Conservation (phyloP, 2,797 vertebrate genomes). For the Synanceia verrucosa region DNA sequence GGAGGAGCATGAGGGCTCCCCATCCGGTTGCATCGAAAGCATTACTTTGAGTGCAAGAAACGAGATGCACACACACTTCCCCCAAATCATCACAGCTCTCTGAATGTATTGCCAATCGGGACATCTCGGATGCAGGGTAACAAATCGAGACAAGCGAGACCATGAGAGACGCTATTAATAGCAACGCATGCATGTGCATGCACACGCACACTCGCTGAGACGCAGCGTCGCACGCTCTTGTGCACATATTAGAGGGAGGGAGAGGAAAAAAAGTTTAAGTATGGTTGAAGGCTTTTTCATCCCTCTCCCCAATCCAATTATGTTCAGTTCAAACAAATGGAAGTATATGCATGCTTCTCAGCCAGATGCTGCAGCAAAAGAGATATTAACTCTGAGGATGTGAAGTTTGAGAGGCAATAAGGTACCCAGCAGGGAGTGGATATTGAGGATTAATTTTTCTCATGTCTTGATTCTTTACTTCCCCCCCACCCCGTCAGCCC, state of each 20-base stretch:
- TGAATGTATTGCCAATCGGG: constrained; percentile 66
- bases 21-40: constrained; percentile 54
- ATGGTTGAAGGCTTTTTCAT: constrained; percentile 81
- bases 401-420: constrained; percentile 82
- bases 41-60: constrained; percentile 62
- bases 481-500: constrained; percentile 49
- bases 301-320: constrained; percentile 81
- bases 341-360: constrained; percentile 77
- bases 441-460: constrained; percentile 84
- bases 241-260: constrained; percentile 49
- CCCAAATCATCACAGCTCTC: constrained; percentile 56
- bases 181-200: constrained; percentile 33
- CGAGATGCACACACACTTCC: constrained; percentile 63
- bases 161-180: constrained; percentile 70
- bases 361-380: constrained; percentile 74
- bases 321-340: constrained; percentile 80
- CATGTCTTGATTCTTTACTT: constrained; percentile 73
- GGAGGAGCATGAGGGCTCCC: constrained; percentile 53
- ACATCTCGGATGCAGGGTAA: constrained; percentile 65
- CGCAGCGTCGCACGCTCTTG: constrained; percentile 13
- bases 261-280: constrained; percentile 66
- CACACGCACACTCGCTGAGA: constrained; percentile 17
- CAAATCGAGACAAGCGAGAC: constrained; percentile 72
- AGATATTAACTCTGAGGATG: constrained; percentile 84
- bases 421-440: constrained; percentile 80